phyloP scores from a whole-genome alignment of 2,888 invertebrate genomes.

The Phyllotreta striolata region DNA sequence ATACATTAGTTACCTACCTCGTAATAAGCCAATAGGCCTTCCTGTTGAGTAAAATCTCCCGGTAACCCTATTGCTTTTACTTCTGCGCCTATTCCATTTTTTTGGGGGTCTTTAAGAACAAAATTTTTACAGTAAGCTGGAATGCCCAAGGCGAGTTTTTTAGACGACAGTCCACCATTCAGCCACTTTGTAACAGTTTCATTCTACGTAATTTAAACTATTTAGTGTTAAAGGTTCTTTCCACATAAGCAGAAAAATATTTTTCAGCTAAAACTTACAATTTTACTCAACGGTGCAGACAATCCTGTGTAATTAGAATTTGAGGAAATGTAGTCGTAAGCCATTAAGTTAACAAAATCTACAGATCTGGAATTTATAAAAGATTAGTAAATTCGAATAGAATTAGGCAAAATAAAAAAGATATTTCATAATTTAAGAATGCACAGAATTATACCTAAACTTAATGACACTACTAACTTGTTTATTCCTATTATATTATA shows the following conservation, averaged over 20 bases:
- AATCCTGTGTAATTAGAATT: conserved; percentile 56
- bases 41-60: conserved; percentile 77
- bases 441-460: background rate
- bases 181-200: conserved; percentile 41
- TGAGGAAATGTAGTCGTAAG: conserved; percentile 62
- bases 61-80: conserved; percentile 69
- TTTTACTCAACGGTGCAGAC: conserved; percentile 57
- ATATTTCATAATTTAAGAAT: no score
- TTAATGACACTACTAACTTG: conserved; percentile 46
- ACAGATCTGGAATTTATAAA: conserved; percentile 51
- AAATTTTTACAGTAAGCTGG: conserved; percentile 83
- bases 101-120: conserved; percentile 58
- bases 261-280: no score
- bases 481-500: conserved; percentile 60
- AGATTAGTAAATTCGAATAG: background rate
- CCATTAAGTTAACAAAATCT: conserved; percentile 64
- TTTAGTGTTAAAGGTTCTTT: background rate
- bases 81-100: conserved; percentile 63
- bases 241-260: no score
- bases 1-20: conserved; percentile 65
- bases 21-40: conserved; percentile 84
- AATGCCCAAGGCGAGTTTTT: conserved; percentile 79
- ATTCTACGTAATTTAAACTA: conserved; percentile 35
- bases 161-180: conserved; percentile 52
- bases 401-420: conserved; percentile 3